These are phyloP conservation scores for Elmis aenea DNA, from an alignment of 2,888 invertebrate genomes.

Conservation along the genomic window DNA sequence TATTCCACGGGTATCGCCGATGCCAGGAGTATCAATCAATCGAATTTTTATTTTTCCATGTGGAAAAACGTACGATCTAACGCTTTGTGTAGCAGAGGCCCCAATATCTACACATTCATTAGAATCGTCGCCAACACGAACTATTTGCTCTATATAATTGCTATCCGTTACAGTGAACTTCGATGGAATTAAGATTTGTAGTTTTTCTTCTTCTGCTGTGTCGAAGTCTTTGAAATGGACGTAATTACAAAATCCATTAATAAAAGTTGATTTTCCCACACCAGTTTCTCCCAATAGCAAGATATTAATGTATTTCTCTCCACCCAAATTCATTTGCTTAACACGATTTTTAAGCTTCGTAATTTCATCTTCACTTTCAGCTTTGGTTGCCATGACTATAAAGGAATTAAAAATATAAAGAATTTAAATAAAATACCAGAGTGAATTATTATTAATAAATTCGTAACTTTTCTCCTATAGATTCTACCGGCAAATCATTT, in stretches of 20 bases:
- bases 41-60: slow-evolving; percentile 26
- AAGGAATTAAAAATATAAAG: no score
- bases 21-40: slow-evolving; percentile 40
- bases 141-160: slow-evolving; percentile 20
- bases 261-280: slow-evolving; percentile 41
- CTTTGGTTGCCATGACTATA: no score
- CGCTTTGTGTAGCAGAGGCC: slow-evolving; percentile 22
- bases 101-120: slow-evolving; percentile 24
- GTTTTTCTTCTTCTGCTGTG: slow-evolving; percentile 25
- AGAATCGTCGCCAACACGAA: slow-evolving; percentile 26
- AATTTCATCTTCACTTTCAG: not conserved
- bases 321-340: slow-evolving; percentile 1
- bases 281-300: slow-evolving; percentile 39
- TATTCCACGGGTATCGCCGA: slow-evolving; percentile 27
- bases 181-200: slow-evolving; percentile 33
- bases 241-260: slow-evolving; percentile 39
- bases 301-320: slow-evolving; percentile 33
- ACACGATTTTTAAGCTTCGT: slow-evolving; percentile 1
- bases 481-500: no score
- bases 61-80: slow-evolving; percentile 62
- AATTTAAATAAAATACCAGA: no score
- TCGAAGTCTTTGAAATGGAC: slow-evolving; percentile 27
- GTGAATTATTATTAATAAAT: no score
- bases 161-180: slow-evolving; percentile 30
- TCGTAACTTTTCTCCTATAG: no score